Percentiles rank a stretch among this genome's conserved stretches.
These are phyloP conservation scores for Xiphorhynchus erythropygius DNA, from an alignment of 2,797 vertebrate genomes.

Conservation along the genomic window DNA sequence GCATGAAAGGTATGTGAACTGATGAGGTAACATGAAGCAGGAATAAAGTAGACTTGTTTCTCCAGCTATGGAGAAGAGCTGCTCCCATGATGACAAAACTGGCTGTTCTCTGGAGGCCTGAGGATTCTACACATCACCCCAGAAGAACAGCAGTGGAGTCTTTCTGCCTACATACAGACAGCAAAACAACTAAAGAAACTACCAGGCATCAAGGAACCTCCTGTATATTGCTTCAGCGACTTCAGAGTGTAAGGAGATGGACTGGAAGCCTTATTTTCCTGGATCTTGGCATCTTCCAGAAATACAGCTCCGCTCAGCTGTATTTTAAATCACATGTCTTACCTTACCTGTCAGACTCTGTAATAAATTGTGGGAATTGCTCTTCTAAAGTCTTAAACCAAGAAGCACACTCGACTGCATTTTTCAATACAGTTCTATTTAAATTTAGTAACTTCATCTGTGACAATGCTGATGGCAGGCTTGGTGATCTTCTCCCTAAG, in stretches of 20 bases:
- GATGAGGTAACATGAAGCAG: neutral
- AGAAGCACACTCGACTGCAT: neutral
- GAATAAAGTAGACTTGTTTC: neutral
- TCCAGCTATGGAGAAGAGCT: neutral
- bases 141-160: neutral
- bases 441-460: neutral
- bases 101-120: neutral
- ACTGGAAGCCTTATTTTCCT: neutral
- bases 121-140: neutral
- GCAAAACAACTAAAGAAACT: neutral
- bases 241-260: neutral
- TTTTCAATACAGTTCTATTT: neutral
- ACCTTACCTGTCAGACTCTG: neutral
- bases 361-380: neutral
- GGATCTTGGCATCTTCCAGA: neutral
- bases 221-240: neutral
- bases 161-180: neutral
- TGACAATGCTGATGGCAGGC: neutral
- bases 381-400: neutral
- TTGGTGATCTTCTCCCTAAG: neutral
- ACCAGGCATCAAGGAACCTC: neutral
- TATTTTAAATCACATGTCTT: neutral
- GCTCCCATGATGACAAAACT: neutral
- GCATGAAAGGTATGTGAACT: neutral
- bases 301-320: neutral